Evolutionary conservation across 2,797 vertebrate genomes (phyloP), one percentile per base, ranked within the genome.

Genomic region (Adrianichthys oophorus): DNA sequence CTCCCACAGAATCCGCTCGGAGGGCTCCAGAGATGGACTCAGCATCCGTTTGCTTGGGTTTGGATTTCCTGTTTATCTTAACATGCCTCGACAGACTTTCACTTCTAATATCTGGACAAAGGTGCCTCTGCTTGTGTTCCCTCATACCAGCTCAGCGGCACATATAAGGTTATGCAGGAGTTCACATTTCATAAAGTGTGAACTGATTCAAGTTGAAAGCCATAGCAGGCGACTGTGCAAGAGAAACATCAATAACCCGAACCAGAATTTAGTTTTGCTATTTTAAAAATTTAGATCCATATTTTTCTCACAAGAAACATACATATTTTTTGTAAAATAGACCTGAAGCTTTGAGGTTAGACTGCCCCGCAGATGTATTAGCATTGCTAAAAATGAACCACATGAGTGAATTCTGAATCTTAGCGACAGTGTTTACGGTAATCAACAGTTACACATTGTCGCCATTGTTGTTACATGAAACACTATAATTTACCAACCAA

Each of bases 221-320:
- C 52, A 40, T 45, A 52, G 65, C 53, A 67, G 58, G 8, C 24
- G 7, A 50, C 41, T 63, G 37, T 46, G 41, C 54, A 59, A 41
- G 57, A 45, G 52, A 68, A 24, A 59, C 72, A 80, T 80, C 18
- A 37, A 84, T 83, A 74, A 70, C 49, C 64, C 62, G 59, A 53
- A 50, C 56, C 21, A 5, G 10, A 60, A 83, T 69, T 74, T 84
- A 84, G 87, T 73, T 73, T 76, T 72, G 46, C 59, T 46, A 48
- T 74, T 66, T 70, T 49, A 65, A 62, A 63, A 62, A 80, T 78
- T 45, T 62, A 53, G 59, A 55, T 49, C 7, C 19, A 49, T 58
- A 7, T 62, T 43, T 16, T 10, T 10, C 37, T 26, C 24, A 5
- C 4, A 26, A 26, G 24, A 26, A 7, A 26, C 24, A 3, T 21